A percentile compares a stretch with the other conserved stretches of the same genome.
phyloP scores from a whole-genome alignment of 2,113 vertebrate genomes.

The Mobula hypostoma region DNA sequence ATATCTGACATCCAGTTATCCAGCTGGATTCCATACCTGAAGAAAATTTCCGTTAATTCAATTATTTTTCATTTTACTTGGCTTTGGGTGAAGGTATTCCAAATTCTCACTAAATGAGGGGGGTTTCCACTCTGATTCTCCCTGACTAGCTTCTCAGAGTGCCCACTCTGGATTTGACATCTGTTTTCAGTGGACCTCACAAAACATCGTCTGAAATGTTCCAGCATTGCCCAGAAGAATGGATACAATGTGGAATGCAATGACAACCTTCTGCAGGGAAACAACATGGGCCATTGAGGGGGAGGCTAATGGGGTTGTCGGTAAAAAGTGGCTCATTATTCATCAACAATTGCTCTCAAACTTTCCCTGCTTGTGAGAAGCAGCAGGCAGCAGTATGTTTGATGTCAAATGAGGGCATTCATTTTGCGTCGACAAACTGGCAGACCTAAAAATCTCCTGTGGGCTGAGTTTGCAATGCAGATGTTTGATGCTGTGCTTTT shows the following conservation, averaged over 20 bases:
- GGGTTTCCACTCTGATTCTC: background rate
- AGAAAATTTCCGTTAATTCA: background rate
- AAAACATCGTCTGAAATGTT: no score
- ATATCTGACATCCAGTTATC: no score
- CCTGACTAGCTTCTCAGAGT: background rate
- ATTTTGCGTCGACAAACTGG: background rate
- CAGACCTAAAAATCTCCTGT: background rate
- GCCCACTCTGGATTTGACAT: background rate
- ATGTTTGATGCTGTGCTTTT: slow-evolving; percentile 24
- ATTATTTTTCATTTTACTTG: no score
- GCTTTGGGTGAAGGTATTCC: background rate
- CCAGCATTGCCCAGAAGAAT: background rate
- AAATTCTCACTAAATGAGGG: background rate
- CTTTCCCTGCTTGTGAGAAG: background rate
- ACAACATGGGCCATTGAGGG: no score
- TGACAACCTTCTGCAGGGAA: background rate
- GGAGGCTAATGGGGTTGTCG: background rate
- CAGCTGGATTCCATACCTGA: background rate
- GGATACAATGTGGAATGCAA: background rate
- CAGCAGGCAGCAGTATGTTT: background rate
- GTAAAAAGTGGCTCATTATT: background rate
- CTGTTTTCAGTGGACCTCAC: background rate
- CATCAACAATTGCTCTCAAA: background rate
- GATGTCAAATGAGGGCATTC: background rate
- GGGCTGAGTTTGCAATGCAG: background rate